These are phyloP conservation scores for Aplidium turbinatum DNA, from an alignment of 23 tunicate species.

Conservation along the genomic window DNA sequence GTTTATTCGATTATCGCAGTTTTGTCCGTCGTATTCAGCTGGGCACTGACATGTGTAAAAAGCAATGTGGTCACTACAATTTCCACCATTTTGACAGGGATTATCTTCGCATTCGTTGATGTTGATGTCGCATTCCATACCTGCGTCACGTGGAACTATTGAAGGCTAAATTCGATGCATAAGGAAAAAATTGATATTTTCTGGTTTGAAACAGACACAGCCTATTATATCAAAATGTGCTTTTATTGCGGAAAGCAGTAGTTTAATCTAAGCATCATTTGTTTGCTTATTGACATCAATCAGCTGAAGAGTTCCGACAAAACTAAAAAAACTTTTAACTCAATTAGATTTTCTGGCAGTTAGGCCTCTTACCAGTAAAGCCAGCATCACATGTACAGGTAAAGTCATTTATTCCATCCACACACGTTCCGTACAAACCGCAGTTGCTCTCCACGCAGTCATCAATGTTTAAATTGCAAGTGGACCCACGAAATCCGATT, in stretches of 20 bases:
- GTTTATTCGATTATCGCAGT: slow-evolving; percentile 41
- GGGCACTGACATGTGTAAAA: slow-evolving; percentile 59
- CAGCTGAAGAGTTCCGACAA: too few species aligned
- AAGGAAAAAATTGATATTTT: too few species aligned
- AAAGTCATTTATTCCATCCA: slow-evolving; percentile 57
- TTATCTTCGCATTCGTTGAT: slow-evolving; percentile 53
- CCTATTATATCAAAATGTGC: too few species aligned
- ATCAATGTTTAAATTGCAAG: slow-evolving; percentile 55
- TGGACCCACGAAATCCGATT: slow-evolving; percentile 36
- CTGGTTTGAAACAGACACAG: too few species aligned
- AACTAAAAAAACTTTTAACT: too few species aligned
- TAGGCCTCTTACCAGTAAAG: slow-evolving; percentile 28
- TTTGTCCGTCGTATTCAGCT: slow-evolving; percentile 45
- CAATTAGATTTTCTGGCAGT: too few species aligned
- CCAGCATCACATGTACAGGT: slow-evolving; percentile 50
- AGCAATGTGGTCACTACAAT: slow-evolving; percentile 47
- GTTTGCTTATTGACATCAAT: too few species aligned
- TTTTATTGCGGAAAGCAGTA: too few species aligned
- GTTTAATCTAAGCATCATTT: too few species aligned
- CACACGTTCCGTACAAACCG: slow-evolving; percentile 36
- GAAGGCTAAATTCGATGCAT: too few species aligned
- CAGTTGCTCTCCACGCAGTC: slow-evolving; percentile 49
- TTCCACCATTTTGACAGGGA: slow-evolving; percentile 75
- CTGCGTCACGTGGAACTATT: slow-evolving; percentile 19
- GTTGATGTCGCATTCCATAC: slow-evolving; percentile 31